Evolutionary conservation across 2,888 invertebrate species (phyloP), one percentile per base, ranked within the genome.

Genomic region (Orthosia gracilis): DNA sequence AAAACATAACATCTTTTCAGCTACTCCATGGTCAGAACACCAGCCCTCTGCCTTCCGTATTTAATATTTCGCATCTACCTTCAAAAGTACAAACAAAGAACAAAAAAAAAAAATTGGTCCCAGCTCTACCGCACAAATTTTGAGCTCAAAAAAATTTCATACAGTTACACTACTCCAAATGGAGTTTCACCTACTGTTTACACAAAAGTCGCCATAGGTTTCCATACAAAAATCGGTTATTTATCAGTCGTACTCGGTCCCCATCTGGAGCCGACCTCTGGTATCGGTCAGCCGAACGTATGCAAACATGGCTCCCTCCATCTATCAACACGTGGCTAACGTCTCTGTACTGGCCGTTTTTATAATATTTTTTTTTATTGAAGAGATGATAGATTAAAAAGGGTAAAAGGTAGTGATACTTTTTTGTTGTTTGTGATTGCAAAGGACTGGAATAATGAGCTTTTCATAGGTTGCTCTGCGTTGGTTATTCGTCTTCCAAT

Each of bases 271-370:
- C 78, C 88, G 91, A 94, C 93, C 94, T 91, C 91, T 76, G 71
- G 78, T 90, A 94, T 94, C 94, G 94, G 94, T 94, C 94, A 94
- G 84, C 72, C 78, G 81, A 78, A 76, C 76, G 84, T 89, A 84
- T 81, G 88, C 87, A 92, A 94, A 94, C 88, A 94, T 76, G 78
- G 86, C 90, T 89, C 93, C 93, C 92, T 93, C 87, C 89, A 92
- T 93, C 91, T 92, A 91, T 92, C 89, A 92, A 92, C 89, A 93
- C 89, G 89, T 89, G 90, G 88, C 77, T 83, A 78, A 73, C 82
- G 87, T 78, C 83, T 84, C 85, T 82, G 45, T 80, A 75, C 58
- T 80, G 80, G 65, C 70, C 69, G 79, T 72, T 84, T 81, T 50
- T 78, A 47, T 50, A 31, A 26, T 26, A 31, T 68, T 80, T 54